Percentiles rank a stretch among this genome's conserved stretches.
phyloP scores from a whole-genome alignment of 1,140 invertebrate genomes.

The Akabosia matsudoensis region DNA sequence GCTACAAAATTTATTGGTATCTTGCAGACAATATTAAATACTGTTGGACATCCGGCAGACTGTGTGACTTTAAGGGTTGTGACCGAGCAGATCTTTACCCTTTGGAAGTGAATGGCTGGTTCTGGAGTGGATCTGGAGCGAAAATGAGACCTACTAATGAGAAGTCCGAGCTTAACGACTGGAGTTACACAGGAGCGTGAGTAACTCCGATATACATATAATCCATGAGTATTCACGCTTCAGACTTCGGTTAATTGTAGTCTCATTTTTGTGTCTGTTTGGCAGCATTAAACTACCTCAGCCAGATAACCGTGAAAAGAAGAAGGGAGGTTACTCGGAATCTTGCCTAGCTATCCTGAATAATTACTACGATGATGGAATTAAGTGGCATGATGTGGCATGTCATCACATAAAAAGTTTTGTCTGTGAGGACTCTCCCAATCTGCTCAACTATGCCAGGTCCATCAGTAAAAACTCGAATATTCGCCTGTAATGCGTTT shows the following conservation, averaged over 20 bases:
- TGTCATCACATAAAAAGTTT: constrained; percentile 79
- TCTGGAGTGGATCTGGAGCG: constrained; percentile 78
- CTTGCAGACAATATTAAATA: constrained; percentile 64
- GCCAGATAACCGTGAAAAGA: constrained; percentile 73
- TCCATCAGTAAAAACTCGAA: constrained; percentile 66
- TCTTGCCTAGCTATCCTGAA: constrained; percentile 75
- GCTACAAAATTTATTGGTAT: constrained; percentile 8
- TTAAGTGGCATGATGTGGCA: constrained; percentile 81
- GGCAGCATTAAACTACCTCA: constrained; percentile 68
- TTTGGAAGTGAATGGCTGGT: constrained; percentile 75
- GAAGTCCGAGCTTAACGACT: constrained; percentile 68
- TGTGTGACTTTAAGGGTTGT: constrained; percentile 80
- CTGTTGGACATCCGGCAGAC: constrained; percentile 79
- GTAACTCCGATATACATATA: constrained; percentile 10
- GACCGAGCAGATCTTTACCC: constrained; percentile 71
- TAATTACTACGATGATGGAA: constrained; percentile 80
- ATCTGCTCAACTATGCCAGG: constrained; percentile 72
- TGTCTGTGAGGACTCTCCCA: constrained; percentile 77
- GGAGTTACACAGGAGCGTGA: constrained; percentile 73
- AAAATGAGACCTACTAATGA: constrained; percentile 73
- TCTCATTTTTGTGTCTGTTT: constrained; percentile 40
- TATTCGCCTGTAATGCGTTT: constrained; percentile 60
- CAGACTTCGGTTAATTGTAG: background rate
- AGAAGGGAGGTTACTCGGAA: constrained; percentile 69
- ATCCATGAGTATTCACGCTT: too few species aligned